Percentiles rank a stretch among this genome's conserved stretches.
phyloP scores from a whole-genome alignment of 2,797 vertebrate genomes.

The Phaenicophaeus curvirostris region DNA sequence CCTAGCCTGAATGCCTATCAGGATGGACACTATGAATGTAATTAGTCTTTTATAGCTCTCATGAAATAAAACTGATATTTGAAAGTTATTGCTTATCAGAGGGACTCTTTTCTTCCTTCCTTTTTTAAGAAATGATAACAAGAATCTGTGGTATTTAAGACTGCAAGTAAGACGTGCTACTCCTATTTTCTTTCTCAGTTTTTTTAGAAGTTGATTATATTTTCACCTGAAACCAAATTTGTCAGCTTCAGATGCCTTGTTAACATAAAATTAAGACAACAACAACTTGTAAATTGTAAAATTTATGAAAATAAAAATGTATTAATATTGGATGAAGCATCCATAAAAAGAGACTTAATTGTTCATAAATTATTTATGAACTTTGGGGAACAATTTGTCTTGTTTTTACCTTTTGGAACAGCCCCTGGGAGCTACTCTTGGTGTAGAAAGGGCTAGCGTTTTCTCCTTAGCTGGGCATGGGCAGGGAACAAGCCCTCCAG shows the following conservation, averaged over 20 bases:
- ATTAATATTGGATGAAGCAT: constrained; percentile 70
- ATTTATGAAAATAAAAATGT: constrained; percentile 76
- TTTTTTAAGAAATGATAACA: not conserved
- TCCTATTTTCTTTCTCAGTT: not conserved
- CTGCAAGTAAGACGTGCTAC: not conserved
- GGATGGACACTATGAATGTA: not conserved
- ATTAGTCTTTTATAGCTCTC: not conserved
- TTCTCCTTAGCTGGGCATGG: rapidly evolving
- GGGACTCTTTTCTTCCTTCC: not conserved
- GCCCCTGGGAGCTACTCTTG: not conserved
- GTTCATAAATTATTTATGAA: constrained; percentile 59
- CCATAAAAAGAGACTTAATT: constrained; percentile 69
- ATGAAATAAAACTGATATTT: not conserved
- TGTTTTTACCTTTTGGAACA: constrained; percentile 50
- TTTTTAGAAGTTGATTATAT: not conserved
- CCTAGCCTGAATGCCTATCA: not conserved
- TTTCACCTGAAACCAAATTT: constrained; percentile 25
- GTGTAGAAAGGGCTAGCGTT: not conserved
- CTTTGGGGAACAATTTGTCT: constrained; percentile 44
- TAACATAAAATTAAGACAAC: constrained; percentile 64
- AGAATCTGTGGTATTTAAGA: not conserved
- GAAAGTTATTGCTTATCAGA: not conserved
- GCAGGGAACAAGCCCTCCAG: not conserved
- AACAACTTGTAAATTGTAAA: constrained; percentile 77
- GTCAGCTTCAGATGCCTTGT: constrained; percentile 45